Evolutionary conservation across 2,888 invertebrate genomes (phyloP).

Genomic region (Drepanosiphum platanoidis): DNA sequence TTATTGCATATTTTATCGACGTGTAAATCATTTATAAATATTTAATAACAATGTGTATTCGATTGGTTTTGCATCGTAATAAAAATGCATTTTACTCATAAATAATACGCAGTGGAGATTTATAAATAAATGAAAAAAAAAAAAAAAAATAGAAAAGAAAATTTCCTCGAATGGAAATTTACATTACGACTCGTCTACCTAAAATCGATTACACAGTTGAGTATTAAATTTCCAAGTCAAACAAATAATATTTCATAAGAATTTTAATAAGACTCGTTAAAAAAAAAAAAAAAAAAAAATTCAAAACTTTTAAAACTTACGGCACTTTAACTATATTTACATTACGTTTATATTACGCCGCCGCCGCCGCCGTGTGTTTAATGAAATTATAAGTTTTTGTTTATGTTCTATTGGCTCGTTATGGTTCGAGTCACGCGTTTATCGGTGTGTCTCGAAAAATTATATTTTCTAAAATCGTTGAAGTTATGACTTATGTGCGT

Average conservation of each 20-base stretch:
- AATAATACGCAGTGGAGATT: no score
- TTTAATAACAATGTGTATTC: slow-evolving; percentile 4
- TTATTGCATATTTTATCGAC: background rate
- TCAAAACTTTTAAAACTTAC: no score
- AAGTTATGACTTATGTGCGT: slow-evolving; percentile 37
- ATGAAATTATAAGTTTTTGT: slow-evolving; percentile 20
- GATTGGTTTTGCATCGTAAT: background rate
- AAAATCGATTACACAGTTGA: background rate
- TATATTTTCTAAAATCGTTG: slow-evolving; percentile 27
- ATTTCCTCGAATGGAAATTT: background rate
- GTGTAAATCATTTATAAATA: background rate
- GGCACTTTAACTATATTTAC: background rate
- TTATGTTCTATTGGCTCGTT: background rate
- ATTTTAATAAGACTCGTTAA: background rate
- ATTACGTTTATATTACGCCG: background rate
- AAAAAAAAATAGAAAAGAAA: no score
- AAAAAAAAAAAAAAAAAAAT: no score
- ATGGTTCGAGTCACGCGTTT: slow-evolving; percentile 4
- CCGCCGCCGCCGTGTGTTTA: background rate
- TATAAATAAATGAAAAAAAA: no score
- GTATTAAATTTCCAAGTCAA: slow-evolving; percentile 10
- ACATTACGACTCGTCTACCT: background rate
- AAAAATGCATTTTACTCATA: no score
- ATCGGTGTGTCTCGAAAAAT: slow-evolving; percentile 33
- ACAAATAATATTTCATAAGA: slow-evolving; percentile 14